Evolutionary conservation across 2,888 invertebrate genomes (phyloP).

Genomic region (Ferrisia virgata): DNA sequence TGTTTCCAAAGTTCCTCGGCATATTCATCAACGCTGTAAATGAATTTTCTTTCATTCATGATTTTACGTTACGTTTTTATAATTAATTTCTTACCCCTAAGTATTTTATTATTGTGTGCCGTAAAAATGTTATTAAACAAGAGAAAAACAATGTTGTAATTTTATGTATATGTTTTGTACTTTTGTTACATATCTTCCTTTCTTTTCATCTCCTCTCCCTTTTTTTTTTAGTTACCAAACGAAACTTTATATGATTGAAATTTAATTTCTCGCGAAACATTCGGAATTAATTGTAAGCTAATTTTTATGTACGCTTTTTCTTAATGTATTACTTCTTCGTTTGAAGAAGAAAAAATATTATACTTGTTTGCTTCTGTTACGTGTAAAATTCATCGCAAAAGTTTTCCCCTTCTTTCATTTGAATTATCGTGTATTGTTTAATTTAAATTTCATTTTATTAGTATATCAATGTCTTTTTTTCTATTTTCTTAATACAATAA

Average conservation of each 20-base stretch:
- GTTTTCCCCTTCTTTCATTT: background rate
- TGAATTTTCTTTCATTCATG: background rate
- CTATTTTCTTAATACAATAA: slow-evolving; percentile 25
- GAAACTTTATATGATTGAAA: slow-evolving; percentile 19
- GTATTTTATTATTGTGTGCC: slow-evolving; percentile 1
- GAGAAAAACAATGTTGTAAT: background rate
- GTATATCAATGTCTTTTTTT: slow-evolving; percentile 4
- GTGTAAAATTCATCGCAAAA: background rate
- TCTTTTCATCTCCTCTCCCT: background rate
- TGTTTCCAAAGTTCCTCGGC: slow-evolving; percentile 4
- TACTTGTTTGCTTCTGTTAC: background rate
- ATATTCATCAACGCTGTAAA: background rate
- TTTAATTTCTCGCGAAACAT: slow-evolving; percentile 20
- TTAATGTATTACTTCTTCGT: background rate
- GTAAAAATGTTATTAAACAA: background rate
- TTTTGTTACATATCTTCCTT: slow-evolving; percentile 22
- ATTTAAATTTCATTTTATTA: background rate
- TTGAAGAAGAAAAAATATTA: background rate
- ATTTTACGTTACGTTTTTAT: background rate
- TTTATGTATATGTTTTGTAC: slow-evolving; percentile 6
- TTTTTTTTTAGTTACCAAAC: slow-evolving; percentile 26
- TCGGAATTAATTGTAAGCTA: background rate
- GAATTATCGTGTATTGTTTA: slow-evolving; percentile 18
- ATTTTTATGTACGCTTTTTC: slow-evolving; percentile 20
- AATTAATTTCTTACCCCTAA: slow-evolving; percentile 5